Evolutionary conservation across 2,888 invertebrate species (phyloP).

Genomic region (Kryphioiulus occultus): DNA sequence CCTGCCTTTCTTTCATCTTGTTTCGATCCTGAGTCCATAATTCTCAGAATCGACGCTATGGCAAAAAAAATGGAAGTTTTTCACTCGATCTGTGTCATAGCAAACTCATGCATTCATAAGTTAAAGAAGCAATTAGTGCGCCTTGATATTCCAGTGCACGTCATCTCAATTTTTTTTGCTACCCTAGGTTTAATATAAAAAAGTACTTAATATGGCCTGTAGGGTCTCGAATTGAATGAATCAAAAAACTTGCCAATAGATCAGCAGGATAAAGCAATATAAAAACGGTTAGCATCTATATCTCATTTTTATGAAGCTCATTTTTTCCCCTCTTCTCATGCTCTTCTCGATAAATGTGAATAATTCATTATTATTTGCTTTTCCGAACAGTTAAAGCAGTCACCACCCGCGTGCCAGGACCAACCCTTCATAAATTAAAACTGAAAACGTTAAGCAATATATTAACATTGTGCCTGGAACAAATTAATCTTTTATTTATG

Average conservation of each 20-base stretch:
- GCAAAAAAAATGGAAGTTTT: background rate
- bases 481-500: slow-evolving; percentile 48
- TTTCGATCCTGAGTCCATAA: background rate
- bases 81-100: background rate
- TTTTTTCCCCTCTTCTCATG: background rate
- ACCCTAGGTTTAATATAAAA: background rate
- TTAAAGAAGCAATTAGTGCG: slow-evolving; percentile 5
- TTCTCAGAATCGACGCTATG: background rate
- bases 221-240: slow-evolving; percentile 5
- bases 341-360: slow-evolving; percentile 31
- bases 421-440: slow-evolving; percentile 42
- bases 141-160: background rate
- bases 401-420: slow-evolving; percentile 32
- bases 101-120: slow-evolving; percentile 5
- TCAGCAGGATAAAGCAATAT: slow-evolving; percentile 5
- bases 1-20: background rate
- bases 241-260: slow-evolving; percentile 5
- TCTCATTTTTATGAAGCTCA: slow-evolving; percentile 5
- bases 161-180: background rate
- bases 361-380: slow-evolving; percentile 41
- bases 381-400: slow-evolving; percentile 22
- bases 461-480: slow-evolving; percentile 43
- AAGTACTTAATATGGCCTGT: background rate
- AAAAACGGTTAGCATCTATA: slow-evolving; percentile 5
- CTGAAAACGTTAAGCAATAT: slow-evolving; percentile 37